Conservation (phyloP, 2,797 vertebrate species). For the Hemibagrus guttatus region DNA sequence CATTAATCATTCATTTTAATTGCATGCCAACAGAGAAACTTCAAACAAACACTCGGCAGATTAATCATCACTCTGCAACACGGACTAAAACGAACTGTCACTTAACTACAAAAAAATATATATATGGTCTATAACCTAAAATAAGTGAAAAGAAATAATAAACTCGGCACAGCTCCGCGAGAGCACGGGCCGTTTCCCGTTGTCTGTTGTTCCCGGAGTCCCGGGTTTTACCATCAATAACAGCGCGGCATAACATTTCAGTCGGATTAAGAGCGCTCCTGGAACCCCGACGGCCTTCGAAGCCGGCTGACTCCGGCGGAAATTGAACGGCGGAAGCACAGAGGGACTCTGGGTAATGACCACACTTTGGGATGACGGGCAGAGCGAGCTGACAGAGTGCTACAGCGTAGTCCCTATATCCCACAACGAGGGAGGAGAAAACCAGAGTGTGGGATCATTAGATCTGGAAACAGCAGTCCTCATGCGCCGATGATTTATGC, state of each 20-base stretch:
- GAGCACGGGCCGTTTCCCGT: background rate
- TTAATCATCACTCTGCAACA: constrained; percentile 17
- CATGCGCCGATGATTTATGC: constrained; percentile 62
- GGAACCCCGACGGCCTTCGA: constrained; percentile 29
- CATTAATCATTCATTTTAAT: constrained; percentile 14
- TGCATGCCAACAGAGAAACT: background rate
- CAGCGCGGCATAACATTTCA: constrained; percentile 14
- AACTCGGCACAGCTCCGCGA: constrained; percentile 4
- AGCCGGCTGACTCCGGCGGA: constrained; percentile 16
- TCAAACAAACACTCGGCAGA: constrained; percentile 1
- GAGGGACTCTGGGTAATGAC: constrained; percentile 52
- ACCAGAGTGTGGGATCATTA: constrained; percentile 52
- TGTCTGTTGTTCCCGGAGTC: background rate
- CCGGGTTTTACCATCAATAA: constrained; percentile 41
- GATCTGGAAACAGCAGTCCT: constrained; percentile 52
- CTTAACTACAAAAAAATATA: background rate
- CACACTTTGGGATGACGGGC: constrained; percentile 31
- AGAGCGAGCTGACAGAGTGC: constrained; percentile 41
- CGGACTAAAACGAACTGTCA: background rate
- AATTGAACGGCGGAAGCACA: constrained; percentile 35
- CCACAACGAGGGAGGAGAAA: constrained; percentile 41
- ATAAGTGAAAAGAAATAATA: constrained; percentile 14
- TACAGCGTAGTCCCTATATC: constrained; percentile 27
- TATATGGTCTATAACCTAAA: background rate
- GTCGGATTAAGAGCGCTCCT: constrained; percentile 21